A percentile compares a stretch with the other conserved stretches of the same genome.
These are phyloP conservation scores for Onychorhynchus coronatus DNA, from an alignment of 2,113 vertebrate genomes.

Conservation along the genomic window DNA sequence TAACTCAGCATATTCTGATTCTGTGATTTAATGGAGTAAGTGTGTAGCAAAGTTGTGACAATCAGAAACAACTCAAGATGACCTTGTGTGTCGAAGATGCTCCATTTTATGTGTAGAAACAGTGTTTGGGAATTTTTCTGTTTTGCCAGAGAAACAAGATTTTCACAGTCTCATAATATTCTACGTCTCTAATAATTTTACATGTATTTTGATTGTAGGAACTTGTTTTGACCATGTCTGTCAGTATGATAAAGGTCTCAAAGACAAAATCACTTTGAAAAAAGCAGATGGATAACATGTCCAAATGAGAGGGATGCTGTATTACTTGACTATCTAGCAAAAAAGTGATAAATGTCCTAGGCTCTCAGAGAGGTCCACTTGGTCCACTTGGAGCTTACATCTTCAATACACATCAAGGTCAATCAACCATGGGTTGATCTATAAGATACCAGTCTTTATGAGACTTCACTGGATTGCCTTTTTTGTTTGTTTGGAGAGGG, in stretches of 20 bases:
- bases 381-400: not conserved
- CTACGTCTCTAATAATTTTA: not conserved
- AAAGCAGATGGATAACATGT: not conserved
- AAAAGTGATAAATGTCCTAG: not conserved
- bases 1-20: not conserved
- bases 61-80: not conserved
- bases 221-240: not conserved
- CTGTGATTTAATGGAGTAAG: not conserved
- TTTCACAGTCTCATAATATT: not conserved
- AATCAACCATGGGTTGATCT: not conserved
- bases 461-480: not conserved
- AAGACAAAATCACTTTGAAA: not conserved
- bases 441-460: not conserved
- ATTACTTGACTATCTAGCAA: not conserved
- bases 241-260: not conserved
- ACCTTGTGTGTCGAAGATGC: not conserved
- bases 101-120: not conserved
- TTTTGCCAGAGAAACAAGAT: not conserved
- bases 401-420: not conserved
- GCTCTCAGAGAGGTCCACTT: accelerated
- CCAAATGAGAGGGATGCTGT: not conserved
- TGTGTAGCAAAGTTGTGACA: not conserved
- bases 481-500: not conserved
- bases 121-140: not conserved
- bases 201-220: not conserved